Conservation (phyloP, 2,888 invertebrate species). For the Smittia aterrima region DNA sequence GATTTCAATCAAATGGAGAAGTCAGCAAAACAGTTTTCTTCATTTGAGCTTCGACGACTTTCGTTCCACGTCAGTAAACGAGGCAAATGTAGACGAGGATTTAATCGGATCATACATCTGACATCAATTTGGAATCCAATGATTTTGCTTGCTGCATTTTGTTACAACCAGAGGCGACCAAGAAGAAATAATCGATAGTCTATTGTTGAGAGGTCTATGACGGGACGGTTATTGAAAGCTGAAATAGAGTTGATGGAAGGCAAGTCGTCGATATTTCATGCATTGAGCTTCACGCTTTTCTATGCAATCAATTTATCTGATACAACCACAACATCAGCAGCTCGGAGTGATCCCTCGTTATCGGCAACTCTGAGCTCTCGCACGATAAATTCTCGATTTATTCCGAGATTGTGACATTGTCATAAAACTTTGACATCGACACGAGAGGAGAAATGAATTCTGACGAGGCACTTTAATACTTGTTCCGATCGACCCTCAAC, state of each 20-base stretch:
- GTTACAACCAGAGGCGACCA: background rate
- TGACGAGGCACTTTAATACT: background rate
- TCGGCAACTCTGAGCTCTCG: background rate
- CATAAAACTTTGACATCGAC: background rate
- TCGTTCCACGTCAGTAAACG: background rate
- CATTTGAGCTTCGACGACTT: background rate
- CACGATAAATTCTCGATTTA: background rate
- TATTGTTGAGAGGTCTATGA: no score
- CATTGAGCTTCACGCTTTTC: no score
- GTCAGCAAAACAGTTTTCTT: background rate
- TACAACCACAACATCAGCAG: no score
- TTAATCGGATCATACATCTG: background rate
- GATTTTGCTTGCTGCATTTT: background rate
- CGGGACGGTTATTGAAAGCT: no score
- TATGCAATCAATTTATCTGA: no score
- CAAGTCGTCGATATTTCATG: no score
- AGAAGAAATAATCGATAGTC: no score
- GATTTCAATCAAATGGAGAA: background rate
- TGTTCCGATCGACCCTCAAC: background rate
- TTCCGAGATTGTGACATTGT: background rate
- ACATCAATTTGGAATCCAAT: background rate
- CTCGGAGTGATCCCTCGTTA: background rate
- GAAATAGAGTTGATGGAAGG: no score
- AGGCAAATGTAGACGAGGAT: background rate
- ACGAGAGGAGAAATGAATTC: background rate